These are phyloP conservation scores for Patiria miniata DNA, from an alignment of 35 echinoderm and acorn worm genomes.

Conservation along the genomic window DNA sequence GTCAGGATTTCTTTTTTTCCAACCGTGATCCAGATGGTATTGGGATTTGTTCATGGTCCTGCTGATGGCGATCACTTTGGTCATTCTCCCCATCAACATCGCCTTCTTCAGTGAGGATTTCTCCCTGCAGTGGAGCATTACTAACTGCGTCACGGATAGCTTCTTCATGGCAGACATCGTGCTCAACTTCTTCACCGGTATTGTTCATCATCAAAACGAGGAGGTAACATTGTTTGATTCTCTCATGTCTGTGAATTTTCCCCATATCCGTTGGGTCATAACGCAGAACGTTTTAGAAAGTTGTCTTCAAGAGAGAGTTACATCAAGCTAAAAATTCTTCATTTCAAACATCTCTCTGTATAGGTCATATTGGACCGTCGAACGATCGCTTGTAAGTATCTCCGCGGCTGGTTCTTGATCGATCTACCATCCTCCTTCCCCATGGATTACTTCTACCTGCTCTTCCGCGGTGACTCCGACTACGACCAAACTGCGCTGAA, in stretches of 20 bases:
- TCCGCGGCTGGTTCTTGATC: conserved; percentile 82
- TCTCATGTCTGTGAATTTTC: no score
- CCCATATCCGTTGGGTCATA: no score
- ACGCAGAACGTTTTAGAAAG: no score
- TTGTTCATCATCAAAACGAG: conserved; percentile 50
- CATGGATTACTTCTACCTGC: conserved; percentile 85
- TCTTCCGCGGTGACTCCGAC: conserved; percentile 29
- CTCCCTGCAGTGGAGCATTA: conserved; percentile 63
- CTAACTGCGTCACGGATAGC: conserved; percentile 83
- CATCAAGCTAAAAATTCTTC: no score
- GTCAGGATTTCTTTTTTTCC: no score
- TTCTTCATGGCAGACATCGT: conserved; percentile 92
- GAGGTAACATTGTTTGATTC: not conserved
- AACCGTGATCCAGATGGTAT: conserved; percentile 75
- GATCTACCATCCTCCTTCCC: conserved; percentile 94
- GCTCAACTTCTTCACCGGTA: conserved; percentile 97
- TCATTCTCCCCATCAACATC: conserved; percentile 91
- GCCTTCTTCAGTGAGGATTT: conserved; percentile 93
- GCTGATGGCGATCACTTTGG: conserved; percentile 73
- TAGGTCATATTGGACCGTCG: conserved; percentile 16
- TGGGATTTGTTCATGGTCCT: conserved; percentile 96
- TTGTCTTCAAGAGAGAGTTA: no score
- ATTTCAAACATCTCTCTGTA: not conserved
- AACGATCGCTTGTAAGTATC: conserved; percentile 61
- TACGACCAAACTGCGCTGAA: conserved; percentile 65